Conservation (phyloP, 2,113 vertebrate species). For the Nibea albiflora region DNA sequence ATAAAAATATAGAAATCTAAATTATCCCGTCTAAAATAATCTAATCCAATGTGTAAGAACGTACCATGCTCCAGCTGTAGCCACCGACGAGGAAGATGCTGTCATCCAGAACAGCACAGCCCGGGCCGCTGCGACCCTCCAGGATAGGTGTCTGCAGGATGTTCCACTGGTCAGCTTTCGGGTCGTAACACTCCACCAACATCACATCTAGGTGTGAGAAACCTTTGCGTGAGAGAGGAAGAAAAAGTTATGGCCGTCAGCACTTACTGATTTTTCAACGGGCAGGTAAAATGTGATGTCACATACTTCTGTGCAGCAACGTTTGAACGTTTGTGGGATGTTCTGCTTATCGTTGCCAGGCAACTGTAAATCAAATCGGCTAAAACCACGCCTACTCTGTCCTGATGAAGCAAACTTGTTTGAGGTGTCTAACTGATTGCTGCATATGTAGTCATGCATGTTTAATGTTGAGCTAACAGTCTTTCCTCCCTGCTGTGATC, state of each 20-base stretch:
- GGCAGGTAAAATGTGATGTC: not conserved
- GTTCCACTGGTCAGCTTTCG: constrained; percentile 98
- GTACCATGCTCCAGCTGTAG: constrained; percentile 99
- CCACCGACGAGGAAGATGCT: constrained; percentile 97
- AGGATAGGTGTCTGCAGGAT: constrained; percentile 98
- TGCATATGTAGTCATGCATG: too few species aligned
- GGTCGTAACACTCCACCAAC: constrained; percentile 98
- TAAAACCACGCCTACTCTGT: not conserved
- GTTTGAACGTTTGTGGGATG: not conserved
- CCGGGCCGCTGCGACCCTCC: constrained; percentile 97
- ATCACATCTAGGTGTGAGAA: constrained; percentile 98
- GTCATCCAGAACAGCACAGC: constrained; percentile 94
- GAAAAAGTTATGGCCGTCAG: not conserved
- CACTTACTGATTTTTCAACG: not conserved
- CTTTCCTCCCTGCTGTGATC: too few species aligned
- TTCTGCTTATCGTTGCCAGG: not conserved
- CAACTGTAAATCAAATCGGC: not conserved
- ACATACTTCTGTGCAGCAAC: not conserved
- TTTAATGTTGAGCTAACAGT: not conserved
- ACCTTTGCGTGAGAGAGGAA: constrained; percentile 80
- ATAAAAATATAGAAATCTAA: not conserved
- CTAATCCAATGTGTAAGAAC: not conserved
- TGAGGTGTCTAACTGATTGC: not conserved
- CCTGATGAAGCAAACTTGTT: not conserved
- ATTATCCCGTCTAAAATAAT: not conserved